A percentile compares a stretch with the other conserved stretches of the same genome.
Conservation (phyloP, 2,888 invertebrate genomes). For the Hoplodrina blanda region DNA sequence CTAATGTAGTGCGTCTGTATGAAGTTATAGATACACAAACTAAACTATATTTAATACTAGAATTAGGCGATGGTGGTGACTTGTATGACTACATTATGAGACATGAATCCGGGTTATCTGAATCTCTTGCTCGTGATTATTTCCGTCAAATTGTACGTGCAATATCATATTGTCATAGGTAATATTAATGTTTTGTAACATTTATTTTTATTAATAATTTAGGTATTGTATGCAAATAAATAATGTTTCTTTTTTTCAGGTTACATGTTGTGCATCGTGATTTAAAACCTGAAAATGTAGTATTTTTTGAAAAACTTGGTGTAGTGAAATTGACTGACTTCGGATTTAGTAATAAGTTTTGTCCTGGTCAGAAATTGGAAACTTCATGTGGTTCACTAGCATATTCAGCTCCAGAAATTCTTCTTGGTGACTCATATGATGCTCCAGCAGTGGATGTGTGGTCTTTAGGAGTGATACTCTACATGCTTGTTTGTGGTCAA, state of each 20-base stretch:
- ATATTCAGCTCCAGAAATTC: constrained; percentile 99
- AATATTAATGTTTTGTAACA: constrained; percentile 77
- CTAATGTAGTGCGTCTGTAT: constrained; percentile 99
- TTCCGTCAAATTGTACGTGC: constrained; percentile 99
- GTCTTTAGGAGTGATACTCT: constrained; percentile 99
- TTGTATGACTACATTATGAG: constrained; percentile 99
- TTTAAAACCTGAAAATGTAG: constrained; percentile 99
- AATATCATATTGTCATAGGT: constrained; percentile 99
- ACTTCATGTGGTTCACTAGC: constrained; percentile 99
- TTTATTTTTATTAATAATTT: background rate
- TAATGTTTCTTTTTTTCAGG: constrained; percentile 68
- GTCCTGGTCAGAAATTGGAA: constrained; percentile 98
- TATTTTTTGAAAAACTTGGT: constrained; percentile 99
- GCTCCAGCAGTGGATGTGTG: constrained; percentile 99
- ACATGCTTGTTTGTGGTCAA: constrained; percentile 99
- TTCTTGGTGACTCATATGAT: constrained; percentile 99
- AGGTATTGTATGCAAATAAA: background rate
- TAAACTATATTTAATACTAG: constrained; percentile 98
- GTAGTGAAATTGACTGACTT: constrained; percentile 99
- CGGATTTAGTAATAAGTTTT: constrained; percentile 98
- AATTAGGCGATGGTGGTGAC: constrained; percentile 99
- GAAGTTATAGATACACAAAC: constrained; percentile 99
- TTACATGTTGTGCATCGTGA: constrained; percentile 95
- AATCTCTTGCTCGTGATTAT: constrained; percentile 96
- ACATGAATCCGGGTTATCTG: constrained; percentile 96